Conservation (phyloP, 2,888 invertebrate species). For the Saturnia japonica region DNA sequence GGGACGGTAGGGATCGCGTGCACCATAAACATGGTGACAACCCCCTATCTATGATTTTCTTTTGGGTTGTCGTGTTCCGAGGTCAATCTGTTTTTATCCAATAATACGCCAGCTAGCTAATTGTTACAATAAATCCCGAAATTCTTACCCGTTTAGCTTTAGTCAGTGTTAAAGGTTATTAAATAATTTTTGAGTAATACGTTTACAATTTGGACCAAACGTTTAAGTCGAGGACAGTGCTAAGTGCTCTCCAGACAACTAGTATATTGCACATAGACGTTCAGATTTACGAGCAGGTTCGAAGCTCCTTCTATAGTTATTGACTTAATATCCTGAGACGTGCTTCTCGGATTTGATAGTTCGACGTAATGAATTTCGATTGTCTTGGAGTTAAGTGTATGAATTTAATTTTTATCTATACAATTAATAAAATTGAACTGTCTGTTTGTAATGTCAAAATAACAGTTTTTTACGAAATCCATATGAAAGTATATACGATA, state of each 20-base stretch:
- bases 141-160: not conserved
- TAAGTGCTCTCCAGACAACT: constrained; percentile 73
- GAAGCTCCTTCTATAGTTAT: constrained; percentile 15
- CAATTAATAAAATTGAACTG: too few species aligned
- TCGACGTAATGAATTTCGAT: constrained; percentile 12
- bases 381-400: not conserved
- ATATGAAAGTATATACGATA: too few species aligned
- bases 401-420: too few species aligned
- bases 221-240: constrained; percentile 60
- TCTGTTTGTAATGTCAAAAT: too few species aligned
- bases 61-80: too few species aligned
- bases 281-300: constrained; percentile 62
- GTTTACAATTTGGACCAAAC: constrained; percentile 35
- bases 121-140: too few species aligned
- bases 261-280: constrained; percentile 68
- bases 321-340: constrained; percentile 13
- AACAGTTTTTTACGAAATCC: too few species aligned
- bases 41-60: too few species aligned
- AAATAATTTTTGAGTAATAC: not conserved
- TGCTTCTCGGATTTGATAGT: constrained; percentile 11
- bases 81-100: too few species aligned
- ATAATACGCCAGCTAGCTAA: too few species aligned
- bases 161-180: not conserved
- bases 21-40: too few species aligned
- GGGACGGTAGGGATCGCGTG: too few species aligned